These are phyloP conservation scores for Noctua janthina DNA, from an alignment of 2,888 invertebrate species.

Conservation along the genomic window DNA sequence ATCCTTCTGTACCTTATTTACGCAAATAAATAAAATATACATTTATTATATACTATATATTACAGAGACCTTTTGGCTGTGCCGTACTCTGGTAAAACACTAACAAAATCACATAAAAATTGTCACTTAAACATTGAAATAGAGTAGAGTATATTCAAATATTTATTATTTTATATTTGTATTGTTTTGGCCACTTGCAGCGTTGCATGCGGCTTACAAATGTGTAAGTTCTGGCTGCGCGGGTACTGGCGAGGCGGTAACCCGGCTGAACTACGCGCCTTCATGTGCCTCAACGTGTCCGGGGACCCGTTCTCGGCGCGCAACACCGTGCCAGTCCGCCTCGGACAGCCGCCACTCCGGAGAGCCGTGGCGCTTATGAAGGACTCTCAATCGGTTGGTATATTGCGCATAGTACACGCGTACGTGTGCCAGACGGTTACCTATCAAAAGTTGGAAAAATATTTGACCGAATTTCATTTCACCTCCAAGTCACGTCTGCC, in stretches of 20 bases:
- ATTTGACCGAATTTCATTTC: too few species aligned
- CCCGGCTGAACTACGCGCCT: constrained; percentile 73
- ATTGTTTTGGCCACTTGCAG: constrained; percentile 5
- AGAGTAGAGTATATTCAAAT: neutral
- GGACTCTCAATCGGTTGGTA: constrained; percentile 72
- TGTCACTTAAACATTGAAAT: neutral
- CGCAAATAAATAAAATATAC: too few species aligned
- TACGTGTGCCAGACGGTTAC: too few species aligned
- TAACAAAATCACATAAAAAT: neutral
- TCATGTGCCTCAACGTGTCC: constrained; percentile 75
- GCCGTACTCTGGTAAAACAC: neutral
- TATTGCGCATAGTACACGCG: neutral
- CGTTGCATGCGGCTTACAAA: constrained; percentile 73
- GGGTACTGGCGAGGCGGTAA: constrained; percentile 81
- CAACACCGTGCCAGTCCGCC: constrained; percentile 73
- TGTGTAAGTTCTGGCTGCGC: constrained; percentile 78
- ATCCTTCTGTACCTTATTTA: too few species aligned
- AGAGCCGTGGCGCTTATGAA: constrained; percentile 74
- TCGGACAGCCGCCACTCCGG: constrained; percentile 69
- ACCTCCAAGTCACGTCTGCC: too few species aligned
- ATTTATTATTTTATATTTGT: neutral
- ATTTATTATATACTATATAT: too few species aligned
- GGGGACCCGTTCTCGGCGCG: constrained; percentile 31
- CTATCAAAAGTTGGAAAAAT: too few species aligned
- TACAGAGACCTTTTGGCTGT: neutral